These are phyloP conservation scores for Schizotus pectinicornis DNA, from an alignment of 2,888 invertebrate species.

Conservation along the genomic window DNA sequence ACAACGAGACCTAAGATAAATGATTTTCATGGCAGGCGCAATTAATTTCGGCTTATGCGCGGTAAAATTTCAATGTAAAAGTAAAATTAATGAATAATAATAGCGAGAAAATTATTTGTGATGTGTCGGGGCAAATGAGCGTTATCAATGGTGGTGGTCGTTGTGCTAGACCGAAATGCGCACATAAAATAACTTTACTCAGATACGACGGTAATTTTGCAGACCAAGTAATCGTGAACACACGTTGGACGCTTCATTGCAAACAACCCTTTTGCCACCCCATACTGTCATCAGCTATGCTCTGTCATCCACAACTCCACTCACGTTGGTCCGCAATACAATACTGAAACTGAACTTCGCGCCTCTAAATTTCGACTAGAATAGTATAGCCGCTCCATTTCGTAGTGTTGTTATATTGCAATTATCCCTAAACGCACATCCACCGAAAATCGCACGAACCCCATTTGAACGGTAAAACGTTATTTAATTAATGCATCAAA, in stretches of 20 bases:
- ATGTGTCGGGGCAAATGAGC: neutral
- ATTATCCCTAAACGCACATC: neutral
- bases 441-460: constrained; percentile 10
- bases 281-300: neutral
- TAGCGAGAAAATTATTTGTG: neutral
- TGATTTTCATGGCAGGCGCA: too few relatives aligned
- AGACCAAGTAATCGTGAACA: constrained; percentile 9
- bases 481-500: neutral
- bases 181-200: constrained; percentile 2
- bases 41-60: too few relatives aligned
- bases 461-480: too few relatives aligned
- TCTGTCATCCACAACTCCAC: too few relatives aligned
- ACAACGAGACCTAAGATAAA: too few relatives aligned
- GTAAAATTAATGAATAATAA: too few relatives aligned
- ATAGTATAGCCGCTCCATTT: too few relatives aligned
- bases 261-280: constrained; percentile 1
- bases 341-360: neutral
- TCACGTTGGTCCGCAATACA: too few relatives aligned
- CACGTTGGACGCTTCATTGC: constrained; percentile 11
- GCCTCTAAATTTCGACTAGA: constrained; percentile 7
- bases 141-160: neutral
- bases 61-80: too few relatives aligned
- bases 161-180: neutral
- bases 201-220: constrained; percentile 7
- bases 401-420: too few relatives aligned